phyloP scores from a whole-genome alignment of 1,140 invertebrate genomes.

The Drosophila nikananu region DNA sequence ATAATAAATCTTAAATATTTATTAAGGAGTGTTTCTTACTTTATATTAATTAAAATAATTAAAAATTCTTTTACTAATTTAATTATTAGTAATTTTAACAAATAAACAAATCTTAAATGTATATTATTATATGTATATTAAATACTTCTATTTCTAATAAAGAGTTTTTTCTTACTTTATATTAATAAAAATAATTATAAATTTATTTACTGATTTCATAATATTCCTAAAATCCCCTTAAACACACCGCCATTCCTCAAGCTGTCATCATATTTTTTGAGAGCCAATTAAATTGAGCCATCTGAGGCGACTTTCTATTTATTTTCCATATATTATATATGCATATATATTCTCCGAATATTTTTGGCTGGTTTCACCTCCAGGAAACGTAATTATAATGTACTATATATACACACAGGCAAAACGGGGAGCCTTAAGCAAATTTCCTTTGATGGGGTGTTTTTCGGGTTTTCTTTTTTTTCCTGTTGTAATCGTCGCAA shows the following conservation, averaged over 20 bases:
- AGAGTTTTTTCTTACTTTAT: background rate
- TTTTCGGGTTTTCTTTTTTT: background rate
- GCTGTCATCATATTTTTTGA: background rate
- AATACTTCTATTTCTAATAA: too few relatives aligned
- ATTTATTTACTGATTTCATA: background rate
- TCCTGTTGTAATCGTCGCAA: conserved; percentile 46
- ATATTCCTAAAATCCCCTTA: background rate
- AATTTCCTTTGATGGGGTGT: conserved; percentile 22
- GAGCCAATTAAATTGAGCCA: background rate
- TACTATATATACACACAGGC: background rate
- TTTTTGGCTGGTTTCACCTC: background rate
- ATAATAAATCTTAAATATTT: background rate
- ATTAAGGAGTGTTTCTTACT: background rate
- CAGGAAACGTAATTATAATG: conserved; percentile 33
- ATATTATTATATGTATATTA: too few relatives aligned
- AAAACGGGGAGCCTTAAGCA: conserved; percentile 1
- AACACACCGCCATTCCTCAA: background rate
- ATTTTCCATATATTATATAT: background rate
- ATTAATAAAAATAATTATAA: too few relatives aligned
- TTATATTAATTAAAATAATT: background rate
- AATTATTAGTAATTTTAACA: too few relatives aligned
- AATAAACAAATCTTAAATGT: too few relatives aligned
- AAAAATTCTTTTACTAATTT: background rate
- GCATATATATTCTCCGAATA: background rate
- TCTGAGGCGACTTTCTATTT: background rate